Evolutionary conservation across 2,797 vertebrate genomes (phyloP).

Genomic region (Oreonectes daqikongensis): DNA sequence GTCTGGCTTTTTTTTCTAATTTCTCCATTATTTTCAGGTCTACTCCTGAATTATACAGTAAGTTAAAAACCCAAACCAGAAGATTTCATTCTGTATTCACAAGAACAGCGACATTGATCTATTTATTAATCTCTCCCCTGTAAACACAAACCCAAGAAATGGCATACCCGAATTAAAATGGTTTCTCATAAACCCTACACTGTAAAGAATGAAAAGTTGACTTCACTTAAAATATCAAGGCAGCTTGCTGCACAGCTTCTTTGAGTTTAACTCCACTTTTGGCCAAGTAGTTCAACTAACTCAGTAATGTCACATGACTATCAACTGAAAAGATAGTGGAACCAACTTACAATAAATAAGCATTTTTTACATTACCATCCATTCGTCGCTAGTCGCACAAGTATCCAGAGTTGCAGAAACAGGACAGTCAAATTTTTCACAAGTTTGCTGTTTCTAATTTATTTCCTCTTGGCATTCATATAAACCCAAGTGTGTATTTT

Average conservation of each 20-base stretch:
- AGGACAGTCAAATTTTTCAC: neutral
- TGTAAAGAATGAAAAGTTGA: too few species aligned
- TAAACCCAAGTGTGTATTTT: neutral
- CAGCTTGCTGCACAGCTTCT: too few species aligned
- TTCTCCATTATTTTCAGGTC: neutral
- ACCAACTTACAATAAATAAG: too few species aligned
- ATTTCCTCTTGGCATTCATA: neutral
- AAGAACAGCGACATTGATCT: neutral
- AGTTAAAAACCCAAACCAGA: neutral
- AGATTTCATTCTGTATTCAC: neutral
- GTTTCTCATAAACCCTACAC: neutral
- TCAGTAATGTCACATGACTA: too few species aligned
- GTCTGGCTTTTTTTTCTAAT: neutral
- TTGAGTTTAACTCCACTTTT: too few species aligned
- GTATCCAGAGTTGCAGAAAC: neutral
- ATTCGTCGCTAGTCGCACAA: neutral
- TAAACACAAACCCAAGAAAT: slow-evolving; percentile 2
- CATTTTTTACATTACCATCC: neutral
- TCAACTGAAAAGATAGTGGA: too few species aligned
- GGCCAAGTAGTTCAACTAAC: too few species aligned
- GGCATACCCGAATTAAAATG: neutral
- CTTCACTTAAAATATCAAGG: too few species aligned
- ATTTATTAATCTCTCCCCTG: neutral
- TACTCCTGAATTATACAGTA: neutral
- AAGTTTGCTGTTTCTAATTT: neutral